These are phyloP conservation scores for Sardinella longiceps DNA, from an alignment of 2,797 vertebrate species.

Conservation along the genomic window DNA sequence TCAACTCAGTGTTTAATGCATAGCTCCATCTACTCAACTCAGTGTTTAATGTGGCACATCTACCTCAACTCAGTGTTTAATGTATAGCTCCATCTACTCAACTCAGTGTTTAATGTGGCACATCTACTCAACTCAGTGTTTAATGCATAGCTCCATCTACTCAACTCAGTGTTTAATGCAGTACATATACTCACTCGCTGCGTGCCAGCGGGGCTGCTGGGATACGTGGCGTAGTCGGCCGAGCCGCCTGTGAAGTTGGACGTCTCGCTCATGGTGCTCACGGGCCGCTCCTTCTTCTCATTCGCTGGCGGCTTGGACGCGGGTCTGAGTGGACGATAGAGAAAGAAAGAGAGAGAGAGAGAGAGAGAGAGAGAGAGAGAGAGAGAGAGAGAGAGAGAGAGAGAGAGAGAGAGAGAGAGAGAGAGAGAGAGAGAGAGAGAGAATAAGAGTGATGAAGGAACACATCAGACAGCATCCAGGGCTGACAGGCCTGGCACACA, in stretches of 20 bases:
- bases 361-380: neutral
- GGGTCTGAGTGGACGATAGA: slow-evolving; percentile 72
- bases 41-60: too few species aligned
- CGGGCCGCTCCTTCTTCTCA: slow-evolving; percentile 88
- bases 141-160: too few species aligned
- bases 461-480: neutral
- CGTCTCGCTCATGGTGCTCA: slow-evolving; percentile 89
- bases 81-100: too few species aligned
- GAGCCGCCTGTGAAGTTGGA: slow-evolving; percentile 85
- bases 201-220: slow-evolving; percentile 81
- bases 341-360: slow-evolving; percentile 22
- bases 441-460: neutral
- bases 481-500: neutral
- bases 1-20: too few species aligned
- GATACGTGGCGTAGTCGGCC: slow-evolving; percentile 75
- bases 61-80: too few species aligned
- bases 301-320: slow-evolving; percentile 83
- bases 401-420: neutral
- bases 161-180: too few species aligned
- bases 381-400: neutral
- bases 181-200: slow-evolving; percentile 81
- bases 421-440: neutral
- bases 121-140: too few species aligned
- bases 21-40: too few species aligned
- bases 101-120: too few species aligned